phyloP scores from a whole-genome alignment of 2,888 invertebrate genomes.

The Conomelus anceps region DNA sequence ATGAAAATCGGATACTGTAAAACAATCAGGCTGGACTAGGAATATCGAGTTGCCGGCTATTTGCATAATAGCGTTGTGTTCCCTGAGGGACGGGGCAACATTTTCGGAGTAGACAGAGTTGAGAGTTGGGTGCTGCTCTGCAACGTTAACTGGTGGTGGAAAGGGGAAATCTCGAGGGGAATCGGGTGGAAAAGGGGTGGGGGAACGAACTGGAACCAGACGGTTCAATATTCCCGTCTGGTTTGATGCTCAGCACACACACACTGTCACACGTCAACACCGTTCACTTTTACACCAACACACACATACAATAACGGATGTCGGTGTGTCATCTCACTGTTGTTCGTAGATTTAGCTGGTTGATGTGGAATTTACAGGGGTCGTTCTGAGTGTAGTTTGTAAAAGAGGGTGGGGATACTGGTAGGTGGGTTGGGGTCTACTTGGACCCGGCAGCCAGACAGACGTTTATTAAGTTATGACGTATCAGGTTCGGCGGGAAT shows the following conservation, averaged over 20 bases:
- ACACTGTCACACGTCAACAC: neutral
- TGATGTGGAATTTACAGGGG: neutral
- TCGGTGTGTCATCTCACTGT: neutral
- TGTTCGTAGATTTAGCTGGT: neutral
- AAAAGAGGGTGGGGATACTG: too few relatives aligned
- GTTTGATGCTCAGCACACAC: neutral
- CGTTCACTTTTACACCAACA: neutral
- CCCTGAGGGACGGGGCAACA: neutral
- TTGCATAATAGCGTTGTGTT: neutral
- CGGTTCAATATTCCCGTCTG: slow-evolving; percentile 2
- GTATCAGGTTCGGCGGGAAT: neutral
- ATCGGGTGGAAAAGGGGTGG: neutral
- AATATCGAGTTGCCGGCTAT: neutral
- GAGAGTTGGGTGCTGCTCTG: neutral
- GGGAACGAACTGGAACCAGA: neutral
- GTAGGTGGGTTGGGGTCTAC: neutral
- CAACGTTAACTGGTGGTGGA: too few relatives aligned
- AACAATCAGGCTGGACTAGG: neutral
- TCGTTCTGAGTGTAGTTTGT: neutral
- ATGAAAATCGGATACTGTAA: neutral
- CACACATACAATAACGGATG: neutral
- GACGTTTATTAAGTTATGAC: neutral
- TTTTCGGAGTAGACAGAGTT: neutral
- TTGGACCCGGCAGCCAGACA: neutral
- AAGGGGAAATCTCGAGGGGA: neutral